phyloP scores from a whole-genome alignment of 2,113 vertebrate genomes.

The Symphodus melops region DNA sequence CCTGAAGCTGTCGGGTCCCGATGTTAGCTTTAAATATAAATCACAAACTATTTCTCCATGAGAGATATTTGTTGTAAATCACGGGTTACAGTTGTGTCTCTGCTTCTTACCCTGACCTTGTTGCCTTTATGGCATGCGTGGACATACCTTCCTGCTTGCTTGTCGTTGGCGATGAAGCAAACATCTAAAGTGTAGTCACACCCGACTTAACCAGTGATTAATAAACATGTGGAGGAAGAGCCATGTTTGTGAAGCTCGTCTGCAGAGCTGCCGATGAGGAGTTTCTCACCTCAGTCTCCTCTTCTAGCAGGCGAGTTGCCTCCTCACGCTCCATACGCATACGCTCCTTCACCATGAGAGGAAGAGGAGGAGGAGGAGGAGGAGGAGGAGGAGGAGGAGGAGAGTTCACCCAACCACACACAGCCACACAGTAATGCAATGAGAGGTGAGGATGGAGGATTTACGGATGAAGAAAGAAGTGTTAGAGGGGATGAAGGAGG shows the following conservation, averaged over 20 bases:
- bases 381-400: constrained; percentile 35
- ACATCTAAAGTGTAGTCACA: too few relatives aligned
- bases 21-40: too few relatives aligned
- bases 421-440: constrained; percentile 63
- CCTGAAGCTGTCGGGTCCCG: too few relatives aligned
- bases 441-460: constrained; percentile 28
- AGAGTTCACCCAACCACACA: constrained; percentile 63
- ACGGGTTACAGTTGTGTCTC: too few relatives aligned
- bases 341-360: constrained; percentile 86
- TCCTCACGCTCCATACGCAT: constrained; percentile 91
- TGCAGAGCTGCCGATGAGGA: constrained; percentile 52
- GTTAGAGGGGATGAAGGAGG: constrained; percentile 12
- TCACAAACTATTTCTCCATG: too few relatives aligned
- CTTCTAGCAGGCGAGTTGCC: constrained; percentile 88
- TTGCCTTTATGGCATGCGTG: too few relatives aligned
- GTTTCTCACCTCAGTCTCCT: constrained; percentile 90
- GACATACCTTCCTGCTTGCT: too few relatives aligned
- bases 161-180: too few relatives aligned
- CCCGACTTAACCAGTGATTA: neutral
- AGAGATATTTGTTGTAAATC: too few relatives aligned
- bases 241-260: constrained; percentile 14
- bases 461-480: constrained; percentile 24
- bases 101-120: too few relatives aligned
- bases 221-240: neutral
- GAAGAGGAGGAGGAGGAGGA: constrained; percentile 48